Evolutionary conservation across 2,113 vertebrate species (phyloP), one percentile per base, ranked within the genome.

Genomic region (Puntigrus tetrazona): DNA sequence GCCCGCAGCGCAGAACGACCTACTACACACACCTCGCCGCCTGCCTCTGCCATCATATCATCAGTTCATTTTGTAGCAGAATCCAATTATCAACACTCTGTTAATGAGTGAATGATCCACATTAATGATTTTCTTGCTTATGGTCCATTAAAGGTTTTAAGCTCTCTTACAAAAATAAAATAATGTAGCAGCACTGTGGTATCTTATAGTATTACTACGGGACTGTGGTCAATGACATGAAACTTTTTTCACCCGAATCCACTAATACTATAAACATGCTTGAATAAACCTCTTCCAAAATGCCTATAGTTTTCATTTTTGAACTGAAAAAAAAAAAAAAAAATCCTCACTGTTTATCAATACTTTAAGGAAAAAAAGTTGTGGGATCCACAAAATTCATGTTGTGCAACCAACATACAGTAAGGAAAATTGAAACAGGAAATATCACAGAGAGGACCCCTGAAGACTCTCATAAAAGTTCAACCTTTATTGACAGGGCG

Each of bases 1-100:
- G 93, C 94, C 94, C 91, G 89, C 85, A 94, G 95, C 94, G 89
- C 86, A 91, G 93, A 94, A 96, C 94, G 94, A 96, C 95, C 95
- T 95, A 95, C 92, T 94, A 93, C 89, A 91, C 61, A 91, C 85
- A 78, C 88, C 67, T 75, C 73, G 18, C 67, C 73, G 78, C 41
- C 69, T 75, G 90, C 69, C 73, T 92, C 82, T 93, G 89, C 94
- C 89, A 95, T 94, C 89, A 89, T 92, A 86, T 93, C 91, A 95
- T 93, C 94, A 93, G 92, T 94, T 94, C 91, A 93, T 93, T 94
- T 93, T 65, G 50, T 25, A 82, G 78, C 61, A 88, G 94, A 92
- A 90, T 90, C 90, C 82, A 90, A 94, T 93, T 90, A 94, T 81
- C 88, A 89, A 88, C 87, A 92, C 87, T 89, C 92, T 85, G 90